phyloP scores from a whole-genome alignment of 2,797 vertebrate species.

The Semotilus atromaculatus region DNA sequence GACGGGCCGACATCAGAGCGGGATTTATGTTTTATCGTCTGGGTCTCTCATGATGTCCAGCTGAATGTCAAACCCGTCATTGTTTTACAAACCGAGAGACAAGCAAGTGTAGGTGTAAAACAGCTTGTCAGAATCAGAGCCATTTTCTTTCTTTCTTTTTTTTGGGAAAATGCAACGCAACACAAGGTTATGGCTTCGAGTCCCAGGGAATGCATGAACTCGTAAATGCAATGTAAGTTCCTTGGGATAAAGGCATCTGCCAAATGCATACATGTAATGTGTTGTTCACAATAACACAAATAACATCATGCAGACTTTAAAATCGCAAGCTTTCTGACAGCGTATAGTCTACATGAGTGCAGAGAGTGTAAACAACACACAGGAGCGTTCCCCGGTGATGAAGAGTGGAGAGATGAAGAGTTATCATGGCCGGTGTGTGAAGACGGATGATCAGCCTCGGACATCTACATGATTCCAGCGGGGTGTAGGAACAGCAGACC shows the following conservation, averaged over 20 bases:
- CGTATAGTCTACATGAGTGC: neutral
- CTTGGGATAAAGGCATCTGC: neutral
- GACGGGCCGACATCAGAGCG: conserved; percentile 3
- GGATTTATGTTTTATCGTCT: neutral
- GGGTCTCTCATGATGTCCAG: neutral
- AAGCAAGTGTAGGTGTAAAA: neutral
- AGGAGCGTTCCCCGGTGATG: neutral
- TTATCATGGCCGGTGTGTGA: neutral
- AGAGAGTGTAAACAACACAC: neutral
- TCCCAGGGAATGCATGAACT: neutral
- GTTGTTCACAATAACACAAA: neutral
- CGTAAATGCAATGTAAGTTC: neutral
- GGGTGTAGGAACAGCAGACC: neutral
- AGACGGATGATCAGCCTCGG: conserved; percentile 3
- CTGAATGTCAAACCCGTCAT: neutral
- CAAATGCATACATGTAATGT: neutral
- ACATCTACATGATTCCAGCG: too few species aligned
- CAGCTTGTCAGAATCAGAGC: neutral
- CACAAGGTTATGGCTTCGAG: neutral
- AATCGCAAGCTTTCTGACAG: neutral
- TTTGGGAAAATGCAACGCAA: neutral
- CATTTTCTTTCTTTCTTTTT: neutral
- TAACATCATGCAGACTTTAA: neutral
- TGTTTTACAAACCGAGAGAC: neutral
- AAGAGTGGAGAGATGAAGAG: neutral